A percentile compares a stretch with the other conserved stretches of the same genome.
phyloP scores from a whole-genome alignment of 2,797 vertebrate species.

The Hypotaenidia okinawae region DNA sequence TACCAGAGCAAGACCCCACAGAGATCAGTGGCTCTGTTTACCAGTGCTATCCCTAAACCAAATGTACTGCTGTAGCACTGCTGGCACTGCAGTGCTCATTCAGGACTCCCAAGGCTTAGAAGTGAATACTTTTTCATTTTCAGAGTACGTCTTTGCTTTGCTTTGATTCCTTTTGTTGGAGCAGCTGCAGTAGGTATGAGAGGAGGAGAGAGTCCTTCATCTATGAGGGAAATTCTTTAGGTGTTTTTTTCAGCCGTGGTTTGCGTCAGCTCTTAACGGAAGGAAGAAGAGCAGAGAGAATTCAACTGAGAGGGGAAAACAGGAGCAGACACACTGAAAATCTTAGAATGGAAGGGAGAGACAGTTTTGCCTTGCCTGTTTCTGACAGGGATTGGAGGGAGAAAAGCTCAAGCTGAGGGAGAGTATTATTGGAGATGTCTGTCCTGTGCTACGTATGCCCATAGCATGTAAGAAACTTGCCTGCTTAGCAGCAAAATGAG shows the following conservation, averaged over 20 bases:
- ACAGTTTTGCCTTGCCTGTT: not conserved
- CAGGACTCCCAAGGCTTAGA: not conserved
- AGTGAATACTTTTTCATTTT: not conserved
- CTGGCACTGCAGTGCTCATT: not conserved
- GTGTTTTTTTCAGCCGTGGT: not conserved
- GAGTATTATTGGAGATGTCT: not conserved
- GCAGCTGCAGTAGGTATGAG: not conserved
- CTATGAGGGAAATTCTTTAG: not conserved
- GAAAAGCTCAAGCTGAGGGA: not conserved
- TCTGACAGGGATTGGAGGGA: not conserved
- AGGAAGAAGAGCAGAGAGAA: not conserved
- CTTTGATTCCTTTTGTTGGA: not conserved
- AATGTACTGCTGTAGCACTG: not conserved
- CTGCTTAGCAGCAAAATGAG: not conserved
- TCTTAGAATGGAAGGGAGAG: not conserved
- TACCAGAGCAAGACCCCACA: not conserved
- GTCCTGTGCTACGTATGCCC: not conserved
- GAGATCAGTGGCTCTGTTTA: not conserved
- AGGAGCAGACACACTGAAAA: not conserved
- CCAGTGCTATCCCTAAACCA: not conserved
- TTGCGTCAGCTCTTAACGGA: not conserved
- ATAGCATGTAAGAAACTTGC: not conserved
- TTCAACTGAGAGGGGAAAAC: not conserved
- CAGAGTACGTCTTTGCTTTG: not conserved
- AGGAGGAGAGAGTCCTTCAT: not conserved